Conservation (phyloP, 2,113 vertebrate species). For the Ibidorhyncha struthersii region DNA sequence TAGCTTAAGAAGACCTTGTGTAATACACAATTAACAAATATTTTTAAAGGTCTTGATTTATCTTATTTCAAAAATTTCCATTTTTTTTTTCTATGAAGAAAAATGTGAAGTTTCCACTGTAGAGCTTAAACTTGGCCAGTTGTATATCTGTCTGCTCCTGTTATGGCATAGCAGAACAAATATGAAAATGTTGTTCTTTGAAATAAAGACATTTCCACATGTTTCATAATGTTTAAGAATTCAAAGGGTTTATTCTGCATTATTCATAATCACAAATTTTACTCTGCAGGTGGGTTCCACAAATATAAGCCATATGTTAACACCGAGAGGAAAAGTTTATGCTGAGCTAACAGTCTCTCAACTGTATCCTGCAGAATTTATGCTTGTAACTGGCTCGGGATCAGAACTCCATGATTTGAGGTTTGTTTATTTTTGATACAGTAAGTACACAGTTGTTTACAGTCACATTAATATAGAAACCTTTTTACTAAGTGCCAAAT, state of each 20-base stretch:
- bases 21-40: neutral
- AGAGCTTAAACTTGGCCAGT: neutral
- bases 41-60: neutral
- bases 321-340: constrained; percentile 87
- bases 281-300: constrained; percentile 86
- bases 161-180: neutral
- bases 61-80: neutral
- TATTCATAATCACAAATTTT: neutral
- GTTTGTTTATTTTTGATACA: constrained; percentile 67
- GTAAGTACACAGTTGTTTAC: neutral
- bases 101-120: neutral
- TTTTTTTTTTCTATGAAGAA: neutral
- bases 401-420: constrained; percentile 96
- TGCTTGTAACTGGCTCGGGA: constrained; percentile 93
- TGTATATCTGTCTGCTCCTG: neutral
- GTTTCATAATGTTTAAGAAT: neutral
- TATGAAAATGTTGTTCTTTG: neutral
- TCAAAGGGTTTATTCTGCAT: neutral
- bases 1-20: neutral
- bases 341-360: constrained; percentile 95
- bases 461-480: neutral
- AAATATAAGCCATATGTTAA: constrained; percentile 98
- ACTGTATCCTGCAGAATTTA: constrained; percentile 83
- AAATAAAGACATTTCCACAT: neutral
- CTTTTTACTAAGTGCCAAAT: neutral